A percentile compares a stretch with the other conserved stretches of the same genome.
Conservation (phyloP, 2,113 vertebrate genomes). For the Grammomys surdaster region DNA sequence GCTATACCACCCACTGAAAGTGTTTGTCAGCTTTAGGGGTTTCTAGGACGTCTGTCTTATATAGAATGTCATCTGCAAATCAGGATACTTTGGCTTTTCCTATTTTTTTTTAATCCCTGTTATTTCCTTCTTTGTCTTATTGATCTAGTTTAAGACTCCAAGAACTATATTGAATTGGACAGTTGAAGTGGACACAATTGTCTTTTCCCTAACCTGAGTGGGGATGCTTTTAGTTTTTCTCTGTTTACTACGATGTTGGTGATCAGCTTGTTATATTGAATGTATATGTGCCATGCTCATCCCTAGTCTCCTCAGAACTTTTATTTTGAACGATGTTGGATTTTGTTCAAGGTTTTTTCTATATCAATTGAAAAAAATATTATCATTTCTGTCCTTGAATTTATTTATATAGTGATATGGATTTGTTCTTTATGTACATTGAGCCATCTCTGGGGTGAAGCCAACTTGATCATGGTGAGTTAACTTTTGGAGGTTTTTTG, state of each 20-base stretch:
- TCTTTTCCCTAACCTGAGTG: not conserved
- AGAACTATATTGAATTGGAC: not conserved
- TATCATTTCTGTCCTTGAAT: not conserved
- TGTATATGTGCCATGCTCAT: not conserved
- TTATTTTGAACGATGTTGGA: not conserved
- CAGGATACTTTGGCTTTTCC: not conserved
- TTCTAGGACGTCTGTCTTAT: not conserved
- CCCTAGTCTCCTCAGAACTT: not conserved
- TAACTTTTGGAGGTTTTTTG: not conserved
- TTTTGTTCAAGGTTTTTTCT: not conserved
- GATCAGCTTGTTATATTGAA: not conserved
- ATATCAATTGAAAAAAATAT: not conserved
- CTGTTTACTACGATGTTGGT: not conserved
- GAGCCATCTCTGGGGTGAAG: not conserved
- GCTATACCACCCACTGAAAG: not conserved
- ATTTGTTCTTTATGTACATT: not conserved
- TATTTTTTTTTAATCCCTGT: not conserved
- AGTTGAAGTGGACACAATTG: not conserved
- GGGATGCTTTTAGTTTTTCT: not conserved
- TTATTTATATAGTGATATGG: not conserved
- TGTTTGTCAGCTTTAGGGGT: not conserved
- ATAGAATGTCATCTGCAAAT: not conserved
- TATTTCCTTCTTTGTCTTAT: not conserved
- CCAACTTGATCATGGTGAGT: not conserved
- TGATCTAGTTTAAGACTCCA: not conserved